phyloP scores from a whole-genome alignment of 2,888 invertebrate species.

The Spilosoma lubricipeda region DNA sequence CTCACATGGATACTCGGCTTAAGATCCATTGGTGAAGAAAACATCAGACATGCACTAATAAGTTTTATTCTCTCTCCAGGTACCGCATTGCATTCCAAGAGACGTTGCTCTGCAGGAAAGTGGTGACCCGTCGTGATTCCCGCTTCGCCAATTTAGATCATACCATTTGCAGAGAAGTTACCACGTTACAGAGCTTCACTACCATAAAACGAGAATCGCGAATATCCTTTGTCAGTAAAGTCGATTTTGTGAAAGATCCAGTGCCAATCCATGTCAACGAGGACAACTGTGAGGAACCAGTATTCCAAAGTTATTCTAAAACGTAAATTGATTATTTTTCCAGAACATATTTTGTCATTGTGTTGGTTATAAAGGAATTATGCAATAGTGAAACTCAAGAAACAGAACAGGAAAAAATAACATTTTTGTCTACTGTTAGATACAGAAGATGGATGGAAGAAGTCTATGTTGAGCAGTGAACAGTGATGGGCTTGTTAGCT shows the following conservation, averaged over 20 bases:
- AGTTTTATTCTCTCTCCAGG: constrained; percentile 78
- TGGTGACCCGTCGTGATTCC: constrained; percentile 72
- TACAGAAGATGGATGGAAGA: neutral
- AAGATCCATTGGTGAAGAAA: neutral
- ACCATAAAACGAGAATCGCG: constrained; percentile 66
- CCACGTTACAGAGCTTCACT: constrained; percentile 61
- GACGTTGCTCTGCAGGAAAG: constrained; percentile 87
- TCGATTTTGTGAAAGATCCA: constrained; percentile 74
- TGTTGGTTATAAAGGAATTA: neutral
- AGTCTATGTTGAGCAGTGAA: neutral
- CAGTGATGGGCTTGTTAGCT: neutral
- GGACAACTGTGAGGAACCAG: constrained; percentile 50
- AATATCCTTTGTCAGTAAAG: constrained; percentile 68
- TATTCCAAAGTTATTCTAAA: constrained; percentile 56
- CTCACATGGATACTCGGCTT: neutral
- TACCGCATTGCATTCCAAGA: constrained; percentile 92
- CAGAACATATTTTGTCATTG: constrained; percentile 16
- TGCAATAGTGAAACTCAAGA: neutral
- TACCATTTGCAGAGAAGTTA: constrained; percentile 83
- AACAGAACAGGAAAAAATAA: neutral
- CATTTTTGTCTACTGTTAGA: neutral
- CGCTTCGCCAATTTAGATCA: constrained; percentile 79
- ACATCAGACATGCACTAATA: neutral
- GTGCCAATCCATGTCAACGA: constrained; percentile 63
- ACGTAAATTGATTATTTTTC: constrained; percentile 38